A percentile compares a stretch with the other conserved stretches of the same genome.
These are phyloP conservation scores for Tympanoctomys barrerae DNA, from an alignment of 2,797 vertebrate genomes.

Conservation along the genomic window DNA sequence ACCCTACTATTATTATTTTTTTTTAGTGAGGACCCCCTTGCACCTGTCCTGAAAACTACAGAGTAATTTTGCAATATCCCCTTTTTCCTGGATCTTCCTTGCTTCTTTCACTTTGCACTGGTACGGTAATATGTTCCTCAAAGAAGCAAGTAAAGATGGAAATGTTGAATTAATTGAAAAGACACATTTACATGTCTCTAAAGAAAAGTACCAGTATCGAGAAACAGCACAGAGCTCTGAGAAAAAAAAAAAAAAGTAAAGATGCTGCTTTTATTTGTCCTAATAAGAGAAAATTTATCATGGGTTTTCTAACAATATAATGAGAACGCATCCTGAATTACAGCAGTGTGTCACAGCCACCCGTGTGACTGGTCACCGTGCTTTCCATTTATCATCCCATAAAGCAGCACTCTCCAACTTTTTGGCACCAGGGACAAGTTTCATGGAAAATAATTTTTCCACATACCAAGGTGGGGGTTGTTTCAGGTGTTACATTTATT, in stretches of 20 bases:
- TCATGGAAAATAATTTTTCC: not conserved
- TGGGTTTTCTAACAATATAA: not conserved
- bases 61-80: not conserved
- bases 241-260: not conserved
- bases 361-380: not conserved
- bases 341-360: not conserved
- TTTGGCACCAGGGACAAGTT: not conserved
- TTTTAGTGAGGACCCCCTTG: not conserved
- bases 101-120: not conserved
- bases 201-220: conserved; percentile 31
- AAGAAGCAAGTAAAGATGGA: not conserved
- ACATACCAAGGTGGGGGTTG: not conserved
- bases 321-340: not conserved
- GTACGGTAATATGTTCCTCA: not conserved
- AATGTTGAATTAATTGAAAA: conserved; percentile 46
- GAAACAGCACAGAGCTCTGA: conserved; percentile 14
- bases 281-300: not conserved
- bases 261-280: not conserved
- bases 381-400: not conserved
- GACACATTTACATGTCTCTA: not conserved
- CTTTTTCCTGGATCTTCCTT: not conserved
- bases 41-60: not conserved
- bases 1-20: not conserved
- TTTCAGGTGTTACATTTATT: not conserved
- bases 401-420: not conserved